Base-by-base conservation (phyloP, 2,888 invertebrate species). In the Drosophila koepferae region DNA sequence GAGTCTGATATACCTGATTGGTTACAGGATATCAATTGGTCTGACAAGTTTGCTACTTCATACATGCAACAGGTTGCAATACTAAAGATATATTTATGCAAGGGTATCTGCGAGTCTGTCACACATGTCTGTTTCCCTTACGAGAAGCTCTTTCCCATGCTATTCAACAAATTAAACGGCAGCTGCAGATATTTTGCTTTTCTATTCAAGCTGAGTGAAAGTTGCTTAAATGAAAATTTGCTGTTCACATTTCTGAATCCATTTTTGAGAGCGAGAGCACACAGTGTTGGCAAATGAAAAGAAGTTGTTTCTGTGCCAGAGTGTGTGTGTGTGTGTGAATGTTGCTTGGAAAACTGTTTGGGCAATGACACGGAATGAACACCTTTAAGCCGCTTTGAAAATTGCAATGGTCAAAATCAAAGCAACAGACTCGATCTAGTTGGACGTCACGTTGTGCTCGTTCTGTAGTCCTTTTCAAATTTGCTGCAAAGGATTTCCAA, bases 361-460 rank as follows among this genome's bases (percentile, higher is more conserved):
- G 63, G 62, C 84, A 88, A 86, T 79, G 84, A 86, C 74, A 79
- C 74, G 82, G 79, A 86, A 79, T 78, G 83, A 86, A 89, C 89
- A 86, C 77, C 82, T 89, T 89, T 86, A 89, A 89, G 89, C 89
- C 85, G 82, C 87, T 89, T 85, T 78, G 66, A 85, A 85, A 82
- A 83, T 82, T 83, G 80, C 86, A 77, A 77, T 79, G 77, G 64
- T 66, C 76, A 75, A 84, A 86, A 81, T 66, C 76, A 62, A 54
- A 63, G 69, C 63, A 71, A 75, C 65, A 54, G 54, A 40, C 38
- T 54, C 38, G 40, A 51, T 51, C 49, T 34, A 54, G 54, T 10
- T 34, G 44, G 34, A 43, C 44, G 40, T 59, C 46, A 40, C 68
- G 56, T 53, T 53, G 44, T 51, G 16, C 28, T 43, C 40, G 43